phyloP scores from a whole-genome alignment of 2,888 invertebrate species.

The Euzophera pinguis region DNA sequence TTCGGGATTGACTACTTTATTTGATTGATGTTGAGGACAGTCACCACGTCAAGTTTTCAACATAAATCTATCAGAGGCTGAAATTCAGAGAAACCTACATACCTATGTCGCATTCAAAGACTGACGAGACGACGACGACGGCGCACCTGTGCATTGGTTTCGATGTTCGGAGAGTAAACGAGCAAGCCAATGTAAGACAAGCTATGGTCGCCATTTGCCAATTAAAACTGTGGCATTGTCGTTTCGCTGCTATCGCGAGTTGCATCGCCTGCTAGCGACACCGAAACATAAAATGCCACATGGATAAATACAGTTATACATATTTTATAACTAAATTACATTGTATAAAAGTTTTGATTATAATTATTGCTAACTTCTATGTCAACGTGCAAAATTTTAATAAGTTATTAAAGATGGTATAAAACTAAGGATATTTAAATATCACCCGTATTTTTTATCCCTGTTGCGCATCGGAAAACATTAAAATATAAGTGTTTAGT shows the following conservation, averaged over 20 bases:
- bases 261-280: conserved; percentile 18
- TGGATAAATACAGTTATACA: background rate
- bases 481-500: no score
- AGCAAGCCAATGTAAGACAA: conserved; percentile 30
- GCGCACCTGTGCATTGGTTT: conserved; percentile 34
- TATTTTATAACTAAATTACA: no score
- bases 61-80: conserved; percentile 11
- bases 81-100: conserved; percentile 5
- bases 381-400: no score
- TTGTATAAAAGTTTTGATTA: no score
- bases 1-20: no score
- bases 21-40: background rate
- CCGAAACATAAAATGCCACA: background rate
- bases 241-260: conserved; percentile 16
- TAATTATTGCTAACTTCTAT: no score
- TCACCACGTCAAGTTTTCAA: background rate
- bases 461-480: no score
- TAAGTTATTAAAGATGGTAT: no score
- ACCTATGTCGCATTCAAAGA: conserved; percentile 4
- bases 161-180: conserved; percentile 31
- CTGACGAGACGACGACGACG: no score
- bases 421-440: no score
- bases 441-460: no score
- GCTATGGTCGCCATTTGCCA: conserved; percentile 26
- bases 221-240: conserved; percentile 29